Evolutionary conservation across 1,140 invertebrate species (phyloP), one percentile per base, ranked within the genome.

Genomic region (Meloidogyne chitwoodi): DNA sequence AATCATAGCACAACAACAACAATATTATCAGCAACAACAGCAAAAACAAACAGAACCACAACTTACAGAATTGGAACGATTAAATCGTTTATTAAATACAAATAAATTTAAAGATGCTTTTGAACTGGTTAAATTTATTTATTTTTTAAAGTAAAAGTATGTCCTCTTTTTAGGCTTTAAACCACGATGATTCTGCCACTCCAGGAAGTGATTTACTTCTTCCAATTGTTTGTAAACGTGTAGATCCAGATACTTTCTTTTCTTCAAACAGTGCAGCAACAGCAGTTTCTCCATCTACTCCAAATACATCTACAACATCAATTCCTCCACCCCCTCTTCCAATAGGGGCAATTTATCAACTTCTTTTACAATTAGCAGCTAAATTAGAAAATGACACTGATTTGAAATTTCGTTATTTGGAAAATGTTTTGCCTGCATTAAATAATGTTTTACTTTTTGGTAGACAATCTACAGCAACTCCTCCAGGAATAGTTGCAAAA

Each of bases 201-300:
- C 48, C 48, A n/a, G 48, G 48, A 56, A n/a, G 48, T n/a, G 48
- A 63, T n/a, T 19, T 62, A 27, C 48, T 66, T 6, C 24, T 79
- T 22, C 66, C 63, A n/a, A 76, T 78, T 61, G 65, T 79, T 29
- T 79, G 77, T 65, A 78, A 69, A 62, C 81, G 78, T 63, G 76
- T 79, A 16, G 77, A 79, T 38, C 77, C 77, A 61, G 77, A 79
- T 31, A 72, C 48, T 2, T 72, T 78, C 34, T 79, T 79, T 26
- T 68, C 56, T 12, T 61, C 56, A 24, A 56, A 19, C 26, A 73
- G 64, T 41, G 19, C n/a, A n/a, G 44, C 10, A 19, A 22, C 29
- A 19, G n/a, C 65, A 31, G 22, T 41, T 22, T 31, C 34, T n/a
- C 65, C 65, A 41, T 41, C 34, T 24, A n/a, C 65, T n/a, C 19